phyloP scores from a whole-genome alignment of 2,888 invertebrate species.

The Oligia latruncula region DNA sequence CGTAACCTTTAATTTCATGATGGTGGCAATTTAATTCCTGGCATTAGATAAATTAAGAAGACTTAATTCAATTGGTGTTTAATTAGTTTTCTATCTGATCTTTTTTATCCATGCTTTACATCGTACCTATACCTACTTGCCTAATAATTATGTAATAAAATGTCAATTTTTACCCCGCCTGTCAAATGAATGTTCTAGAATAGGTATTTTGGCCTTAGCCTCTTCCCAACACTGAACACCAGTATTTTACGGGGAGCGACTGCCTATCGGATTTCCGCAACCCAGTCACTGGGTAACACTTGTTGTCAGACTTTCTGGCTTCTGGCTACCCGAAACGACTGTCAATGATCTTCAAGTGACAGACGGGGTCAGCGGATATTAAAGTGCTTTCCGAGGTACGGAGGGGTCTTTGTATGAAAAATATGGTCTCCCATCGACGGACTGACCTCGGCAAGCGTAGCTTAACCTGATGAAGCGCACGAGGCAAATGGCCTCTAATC shows the following conservation, averaged over 20 bases:
- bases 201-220: too few species aligned
- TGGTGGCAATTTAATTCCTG: constrained; percentile 53
- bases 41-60: background rate
- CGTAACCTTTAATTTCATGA: constrained; percentile 15
- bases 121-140: background rate
- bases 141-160: background rate
- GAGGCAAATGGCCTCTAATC: background rate
- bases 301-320: background rate
- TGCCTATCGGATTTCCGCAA: background rate
- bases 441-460: background rate
- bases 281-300: background rate
- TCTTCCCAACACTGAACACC: background rate
- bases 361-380: background rate
- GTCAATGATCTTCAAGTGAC: background rate
- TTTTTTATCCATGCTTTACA: constrained; percentile 14
- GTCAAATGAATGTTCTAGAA: background rate
- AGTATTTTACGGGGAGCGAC: background rate
- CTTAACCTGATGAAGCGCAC: too few species aligned
- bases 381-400: too few species aligned
- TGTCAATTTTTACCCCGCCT: background rate
- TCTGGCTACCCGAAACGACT: background rate
- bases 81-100: background rate
- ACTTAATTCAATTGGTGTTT: constrained; percentile 19
- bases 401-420: too few species aligned
- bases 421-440: background rate